Percentiles rank a stretch among this genome's conserved stretches.
These are phyloP conservation scores for Asteroscopus sphinx DNA, from an alignment of 2,888 invertebrate genomes.

Conservation along the genomic window DNA sequence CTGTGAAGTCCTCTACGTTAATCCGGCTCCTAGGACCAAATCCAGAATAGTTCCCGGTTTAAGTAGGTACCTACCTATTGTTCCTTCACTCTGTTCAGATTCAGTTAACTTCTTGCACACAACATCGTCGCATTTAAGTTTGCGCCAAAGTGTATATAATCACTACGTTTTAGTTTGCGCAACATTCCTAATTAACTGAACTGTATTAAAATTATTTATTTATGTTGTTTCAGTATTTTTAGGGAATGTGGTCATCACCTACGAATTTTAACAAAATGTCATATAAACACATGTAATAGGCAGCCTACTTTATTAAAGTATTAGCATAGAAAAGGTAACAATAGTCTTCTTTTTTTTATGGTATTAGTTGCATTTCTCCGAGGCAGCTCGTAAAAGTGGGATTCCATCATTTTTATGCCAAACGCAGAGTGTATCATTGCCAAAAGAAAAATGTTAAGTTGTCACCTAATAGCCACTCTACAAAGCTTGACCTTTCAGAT, in stretches of 20 bases:
- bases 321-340: no score
- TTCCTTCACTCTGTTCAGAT: conserved; percentile 19
- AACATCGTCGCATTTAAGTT: background rate
- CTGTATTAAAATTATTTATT: no score
- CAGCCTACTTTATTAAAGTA: background rate
- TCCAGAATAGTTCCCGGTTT: conserved; percentile 44
- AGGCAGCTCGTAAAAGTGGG: conserved; percentile 34
- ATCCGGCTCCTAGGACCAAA: conserved; percentile 60
- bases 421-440: conserved; percentile 38
- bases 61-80: conserved; percentile 26
- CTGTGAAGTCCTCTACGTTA: conserved; percentile 57
- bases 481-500: conserved; percentile 28
- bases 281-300: background rate
- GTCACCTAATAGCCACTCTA: conserved; percentile 40
- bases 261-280: no score
- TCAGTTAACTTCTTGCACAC: conserved; percentile 18
- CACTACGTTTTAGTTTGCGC: background rate
- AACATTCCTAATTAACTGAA: background rate
- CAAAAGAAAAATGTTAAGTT: conserved; percentile 48
- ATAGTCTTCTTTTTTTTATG: no score
- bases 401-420: conserved; percentile 47
- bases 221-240: no score
- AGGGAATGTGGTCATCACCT: no score
- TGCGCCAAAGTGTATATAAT: background rate
- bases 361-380: background rate